A percentile compares a stretch with the other conserved stretches of the same genome.
Evolutionary conservation across 1,140 invertebrate genomes (phyloP).

Genomic region (Dufourea novaeangliae): DNA sequence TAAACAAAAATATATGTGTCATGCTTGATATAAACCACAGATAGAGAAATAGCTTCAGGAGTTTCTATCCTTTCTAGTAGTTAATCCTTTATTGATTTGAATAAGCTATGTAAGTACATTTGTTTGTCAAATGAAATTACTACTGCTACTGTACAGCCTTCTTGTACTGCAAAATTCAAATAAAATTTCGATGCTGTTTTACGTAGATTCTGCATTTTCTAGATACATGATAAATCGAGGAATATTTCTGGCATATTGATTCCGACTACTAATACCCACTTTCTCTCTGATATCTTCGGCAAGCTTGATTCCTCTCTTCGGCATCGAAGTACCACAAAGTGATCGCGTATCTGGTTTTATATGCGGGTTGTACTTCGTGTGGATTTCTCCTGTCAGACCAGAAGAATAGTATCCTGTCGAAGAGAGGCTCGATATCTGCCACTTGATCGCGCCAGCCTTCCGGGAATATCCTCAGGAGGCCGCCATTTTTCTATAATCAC

Average conservation of each 20-base stretch:
- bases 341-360: constrained; percentile 94
- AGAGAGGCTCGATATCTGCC: constrained; percentile 95
- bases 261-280: constrained; percentile 75
- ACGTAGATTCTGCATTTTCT: background rate
- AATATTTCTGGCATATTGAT: background rate
- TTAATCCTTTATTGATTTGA: too few species aligned
- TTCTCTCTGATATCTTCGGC: constrained; percentile 84
- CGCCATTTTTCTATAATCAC: constrained; percentile 84
- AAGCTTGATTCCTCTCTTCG: constrained; percentile 90
- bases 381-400: constrained; percentile 98
- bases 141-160: background rate
- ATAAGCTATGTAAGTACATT: too few species aligned
- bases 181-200: background rate
- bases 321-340: constrained; percentile 98
- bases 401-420: constrained; percentile 97
- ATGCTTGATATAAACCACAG: background rate
- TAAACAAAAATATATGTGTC: background rate
- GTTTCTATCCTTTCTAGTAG: background rate
- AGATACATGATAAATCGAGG: background rate
- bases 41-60: background rate
- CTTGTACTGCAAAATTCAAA: background rate
- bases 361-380: constrained; percentile 97
- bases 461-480: constrained; percentile 93
- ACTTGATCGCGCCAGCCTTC: constrained; percentile 90
- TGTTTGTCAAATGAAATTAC: background rate